These are phyloP conservation scores for Leptinotarsa tumamoca DNA, from an alignment of 2,888 invertebrate genomes.

Conservation along the genomic window DNA sequence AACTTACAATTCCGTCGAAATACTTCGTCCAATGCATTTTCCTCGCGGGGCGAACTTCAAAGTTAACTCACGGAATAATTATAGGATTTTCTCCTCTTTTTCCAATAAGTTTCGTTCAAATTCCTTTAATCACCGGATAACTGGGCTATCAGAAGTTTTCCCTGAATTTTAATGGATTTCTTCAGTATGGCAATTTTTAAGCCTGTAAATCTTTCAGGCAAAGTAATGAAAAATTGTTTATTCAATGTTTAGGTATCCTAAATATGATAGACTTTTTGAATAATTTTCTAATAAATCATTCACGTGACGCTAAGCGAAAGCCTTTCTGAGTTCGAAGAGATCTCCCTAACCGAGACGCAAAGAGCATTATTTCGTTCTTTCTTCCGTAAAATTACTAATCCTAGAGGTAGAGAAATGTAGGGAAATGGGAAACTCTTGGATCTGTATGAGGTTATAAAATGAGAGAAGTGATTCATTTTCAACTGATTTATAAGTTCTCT, in stretches of 20 bases:
- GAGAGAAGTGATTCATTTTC: constrained; percentile 2
- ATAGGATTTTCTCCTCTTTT: background rate
- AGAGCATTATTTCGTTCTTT: constrained; percentile 31
- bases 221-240: constrained; percentile 25
- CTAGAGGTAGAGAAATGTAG: constrained; percentile 18
- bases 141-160: constrained; percentile 16
- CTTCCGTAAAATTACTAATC: constrained; percentile 38
- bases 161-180: constrained; percentile 24
- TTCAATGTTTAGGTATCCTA: constrained; percentile 23
- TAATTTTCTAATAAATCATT: constrained; percentile 35
- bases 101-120: constrained; percentile 9
- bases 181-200: constrained; percentile 19
- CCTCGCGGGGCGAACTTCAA: background rate
- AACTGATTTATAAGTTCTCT: background rate
- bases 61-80: background rate
- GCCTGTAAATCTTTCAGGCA: constrained; percentile 22
- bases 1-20: background rate
- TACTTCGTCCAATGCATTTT: background rate
- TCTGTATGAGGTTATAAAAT: constrained; percentile 22
- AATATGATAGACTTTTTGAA: constrained; percentile 30
- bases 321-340: constrained; percentile 24
- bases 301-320: constrained; percentile 24
- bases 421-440: constrained; percentile 18
- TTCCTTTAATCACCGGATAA: constrained; percentile 3
- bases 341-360: constrained; percentile 24